Percentiles rank a stretch among this genome's conserved stretches.
Conservation (phyloP, 2,888 invertebrate genomes). For the Melanotus villosus region DNA sequence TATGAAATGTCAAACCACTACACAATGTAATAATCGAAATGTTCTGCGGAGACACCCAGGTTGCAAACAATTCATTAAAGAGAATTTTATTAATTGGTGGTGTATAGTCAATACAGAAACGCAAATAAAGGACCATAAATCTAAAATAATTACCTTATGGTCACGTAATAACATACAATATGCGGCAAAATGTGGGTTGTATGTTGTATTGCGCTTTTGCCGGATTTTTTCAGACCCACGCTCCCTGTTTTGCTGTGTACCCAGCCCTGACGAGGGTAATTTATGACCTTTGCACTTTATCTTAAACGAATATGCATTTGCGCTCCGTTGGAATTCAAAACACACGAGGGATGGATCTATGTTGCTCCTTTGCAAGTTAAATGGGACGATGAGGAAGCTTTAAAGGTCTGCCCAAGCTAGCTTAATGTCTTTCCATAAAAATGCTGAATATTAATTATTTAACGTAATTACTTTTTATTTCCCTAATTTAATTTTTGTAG, state of each 20-base stretch:
- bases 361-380: slow-evolving; percentile 31
- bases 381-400: slow-evolving; percentile 24
- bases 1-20: too few species aligned
- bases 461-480: neutral
- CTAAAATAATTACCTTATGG: neutral
- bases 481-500: neutral
- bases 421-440: slow-evolving; percentile 17
- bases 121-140: neutral
- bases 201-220: neutral
- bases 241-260: slow-evolving; percentile 1
- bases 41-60: too few species aligned
- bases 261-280: slow-evolving; percentile 22
- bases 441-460: neutral
- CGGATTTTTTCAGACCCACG: slow-evolving; percentile 7
- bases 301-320: slow-evolving; percentile 37
- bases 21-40: too few species aligned
- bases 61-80: too few species aligned
- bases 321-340: slow-evolving; percentile 34
- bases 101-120: too few species aligned
- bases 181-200: slow-evolving; percentile 17
- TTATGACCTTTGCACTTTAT: slow-evolving; percentile 41
- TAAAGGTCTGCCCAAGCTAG: slow-evolving; percentile 16
- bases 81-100: too few species aligned
- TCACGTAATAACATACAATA: neutral
- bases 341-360: slow-evolving; percentile 17